Conservation (phyloP, 2,797 vertebrate species). For the Gouania willdenowi region DNA sequence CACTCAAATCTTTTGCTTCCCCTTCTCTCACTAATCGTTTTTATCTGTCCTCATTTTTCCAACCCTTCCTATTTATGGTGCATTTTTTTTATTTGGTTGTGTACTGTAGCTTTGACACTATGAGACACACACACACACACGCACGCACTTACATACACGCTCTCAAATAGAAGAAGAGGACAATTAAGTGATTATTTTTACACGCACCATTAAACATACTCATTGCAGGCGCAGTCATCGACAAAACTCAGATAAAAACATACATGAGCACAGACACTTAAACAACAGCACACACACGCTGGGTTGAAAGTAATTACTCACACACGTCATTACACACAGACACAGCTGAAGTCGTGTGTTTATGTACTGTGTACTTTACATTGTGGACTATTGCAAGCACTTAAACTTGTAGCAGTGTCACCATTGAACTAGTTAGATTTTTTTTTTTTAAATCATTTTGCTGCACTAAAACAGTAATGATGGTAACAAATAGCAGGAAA, state of each 20-base stretch:
- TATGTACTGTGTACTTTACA: conserved; percentile 56
- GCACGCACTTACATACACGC: conserved; percentile 20
- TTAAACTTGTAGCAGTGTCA: too few species aligned
- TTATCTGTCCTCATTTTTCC: conserved; percentile 9
- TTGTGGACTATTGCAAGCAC: conserved; percentile 19
- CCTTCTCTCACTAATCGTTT: conserved; percentile 25
- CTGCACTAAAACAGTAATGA: too few species aligned
- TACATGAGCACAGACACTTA: conserved; percentile 66
- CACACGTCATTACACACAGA: conserved; percentile 70
- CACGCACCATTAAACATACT: conserved; percentile 74
- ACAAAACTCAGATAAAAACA: conserved; percentile 66
- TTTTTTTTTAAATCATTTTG: too few species aligned
- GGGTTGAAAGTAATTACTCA: conserved; percentile 68
- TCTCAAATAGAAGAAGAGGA: conserved; percentile 56
- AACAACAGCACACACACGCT: conserved; percentile 50
- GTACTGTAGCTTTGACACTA: conserved; percentile 26
- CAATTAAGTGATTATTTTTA: conserved; percentile 72
- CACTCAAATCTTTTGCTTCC: conserved; percentile 11
- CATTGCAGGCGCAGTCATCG: conserved; percentile 55
- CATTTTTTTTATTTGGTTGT: conserved; percentile 33
- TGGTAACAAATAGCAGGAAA: too few species aligned
- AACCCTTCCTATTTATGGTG: conserved; percentile 14
- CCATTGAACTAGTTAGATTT: too few species aligned
- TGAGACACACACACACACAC: conserved; percentile 16
- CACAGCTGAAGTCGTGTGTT: conserved; percentile 66